Percentiles rank a stretch among this genome's conserved stretches.
These are phyloP conservation scores for Pollenia amentaria DNA, from an alignment of 2,888 invertebrate species.

Conservation along the genomic window DNA sequence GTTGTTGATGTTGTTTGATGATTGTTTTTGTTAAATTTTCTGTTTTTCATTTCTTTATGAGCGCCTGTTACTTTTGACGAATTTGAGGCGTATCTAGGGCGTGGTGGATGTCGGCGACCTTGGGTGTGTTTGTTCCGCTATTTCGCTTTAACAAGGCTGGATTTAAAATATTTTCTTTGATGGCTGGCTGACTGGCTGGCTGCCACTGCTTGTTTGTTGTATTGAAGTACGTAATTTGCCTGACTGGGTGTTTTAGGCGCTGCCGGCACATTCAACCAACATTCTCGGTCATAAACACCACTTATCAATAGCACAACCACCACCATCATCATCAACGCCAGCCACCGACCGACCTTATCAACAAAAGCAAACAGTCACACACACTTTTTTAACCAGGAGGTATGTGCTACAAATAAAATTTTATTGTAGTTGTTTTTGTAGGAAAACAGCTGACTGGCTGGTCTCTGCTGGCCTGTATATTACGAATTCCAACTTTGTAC, in stretches of 20 bases:
- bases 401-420: constrained; percentile 59
- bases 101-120: constrained; percentile 83
- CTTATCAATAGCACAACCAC: not conserved
- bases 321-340: constrained; percentile 35
- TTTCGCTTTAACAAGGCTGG: constrained; percentile 74
- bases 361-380: constrained; percentile 48
- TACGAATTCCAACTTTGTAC: not conserved
- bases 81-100: constrained; percentile 85
- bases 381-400: constrained; percentile 52
- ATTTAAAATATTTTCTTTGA: constrained; percentile 68
- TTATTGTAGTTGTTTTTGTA: not conserved
- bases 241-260: constrained; percentile 65
- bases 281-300: constrained; percentile 63
- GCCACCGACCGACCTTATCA: not conserved
- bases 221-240: constrained; percentile 20
- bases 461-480: constrained; percentile 37
- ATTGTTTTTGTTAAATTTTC: constrained; percentile 36
- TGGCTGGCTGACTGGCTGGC: constrained; percentile 73
- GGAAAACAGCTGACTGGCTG: constrained; percentile 67
- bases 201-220: constrained; percentile 36
- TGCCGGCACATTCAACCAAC: constrained; percentile 53
- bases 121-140: constrained; percentile 78
- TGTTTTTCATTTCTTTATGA: constrained; percentile 69
- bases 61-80: constrained; percentile 84
- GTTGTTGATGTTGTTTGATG: constrained; percentile 32